A percentile compares a stretch with the other conserved stretches of the same genome.
phyloP scores from a whole-genome alignment of 2,113 vertebrate species.

The Helogale parvula region DNA sequence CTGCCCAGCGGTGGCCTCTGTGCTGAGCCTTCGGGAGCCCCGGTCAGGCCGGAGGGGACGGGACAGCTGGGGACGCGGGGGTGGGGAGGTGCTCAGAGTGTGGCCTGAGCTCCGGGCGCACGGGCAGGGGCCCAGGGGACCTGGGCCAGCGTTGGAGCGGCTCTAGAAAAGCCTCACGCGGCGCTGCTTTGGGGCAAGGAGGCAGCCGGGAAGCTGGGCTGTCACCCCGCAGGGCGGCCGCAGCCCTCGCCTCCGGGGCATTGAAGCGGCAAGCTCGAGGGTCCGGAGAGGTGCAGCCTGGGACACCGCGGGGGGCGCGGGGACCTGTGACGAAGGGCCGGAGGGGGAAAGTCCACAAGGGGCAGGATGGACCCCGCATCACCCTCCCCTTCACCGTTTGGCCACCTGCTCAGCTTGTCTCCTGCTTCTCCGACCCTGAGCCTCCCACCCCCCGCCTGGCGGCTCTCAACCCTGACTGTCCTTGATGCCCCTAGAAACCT shows the following conservation, averaged over 20 bases:
- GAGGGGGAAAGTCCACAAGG: too few relatives aligned
- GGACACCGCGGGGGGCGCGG: not conserved
- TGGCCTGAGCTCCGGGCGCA: not conserved
- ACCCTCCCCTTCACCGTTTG: not conserved
- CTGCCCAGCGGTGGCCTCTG: not conserved
- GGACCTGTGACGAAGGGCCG: not conserved
- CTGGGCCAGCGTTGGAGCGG: not conserved
- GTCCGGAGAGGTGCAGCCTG: not conserved
- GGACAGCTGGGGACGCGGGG: rapidly evolving
- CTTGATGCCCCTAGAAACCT: not conserved
- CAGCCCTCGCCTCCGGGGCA: not conserved
- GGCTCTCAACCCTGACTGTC: not conserved
- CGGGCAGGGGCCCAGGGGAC: not conserved
- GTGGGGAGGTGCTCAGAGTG: rapidly evolving
- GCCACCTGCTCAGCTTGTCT: not conserved
- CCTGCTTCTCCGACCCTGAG: not conserved
- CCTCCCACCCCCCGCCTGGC: not conserved
- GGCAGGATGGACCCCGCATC: not conserved
- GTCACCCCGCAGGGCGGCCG: not conserved
- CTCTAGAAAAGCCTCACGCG: not conserved
- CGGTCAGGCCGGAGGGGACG: not conserved
- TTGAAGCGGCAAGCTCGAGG: not conserved
- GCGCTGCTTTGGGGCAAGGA: not conserved
- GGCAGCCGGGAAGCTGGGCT: not conserved
- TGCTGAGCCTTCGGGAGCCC: not conserved